Percentiles rank a stretch among this genome's conserved stretches.
phyloP scores from a whole-genome alignment of 2,113 vertebrate species.

The Aythya baeri region DNA sequence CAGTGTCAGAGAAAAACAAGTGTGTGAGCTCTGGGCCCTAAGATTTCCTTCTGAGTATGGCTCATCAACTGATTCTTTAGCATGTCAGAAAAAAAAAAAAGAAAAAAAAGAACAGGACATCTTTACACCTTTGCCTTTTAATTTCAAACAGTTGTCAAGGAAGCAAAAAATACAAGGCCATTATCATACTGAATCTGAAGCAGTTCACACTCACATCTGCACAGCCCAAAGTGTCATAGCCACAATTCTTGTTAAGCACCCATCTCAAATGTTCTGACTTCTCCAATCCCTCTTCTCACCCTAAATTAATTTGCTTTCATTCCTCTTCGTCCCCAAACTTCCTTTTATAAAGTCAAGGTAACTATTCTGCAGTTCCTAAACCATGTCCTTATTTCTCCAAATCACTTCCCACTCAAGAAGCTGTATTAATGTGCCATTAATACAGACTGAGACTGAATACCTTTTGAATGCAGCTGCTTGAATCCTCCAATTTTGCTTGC shows the following conservation, averaged over 20 bases:
- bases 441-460: background rate
- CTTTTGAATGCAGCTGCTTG: background rate
- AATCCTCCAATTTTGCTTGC: background rate
- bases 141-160: background rate
- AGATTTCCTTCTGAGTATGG: background rate
- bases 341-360: background rate
- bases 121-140: background rate
- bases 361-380: background rate
- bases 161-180: background rate
- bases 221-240: background rate
- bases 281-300: background rate
- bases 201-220: background rate
- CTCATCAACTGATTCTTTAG: background rate
- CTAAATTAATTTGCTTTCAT: background rate
- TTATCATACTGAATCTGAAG: background rate
- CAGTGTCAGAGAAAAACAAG: background rate
- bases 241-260: background rate
- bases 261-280: background rate
- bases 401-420: background rate
- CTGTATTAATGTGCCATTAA: rapidly evolving
- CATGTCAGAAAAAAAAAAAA: background rate
- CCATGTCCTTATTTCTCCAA: background rate
- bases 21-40: background rate
- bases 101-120: background rate
- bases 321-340: background rate